phyloP scores from a whole-genome alignment of 2,113 vertebrate species.

The Cephalopholis sonnerati region DNA sequence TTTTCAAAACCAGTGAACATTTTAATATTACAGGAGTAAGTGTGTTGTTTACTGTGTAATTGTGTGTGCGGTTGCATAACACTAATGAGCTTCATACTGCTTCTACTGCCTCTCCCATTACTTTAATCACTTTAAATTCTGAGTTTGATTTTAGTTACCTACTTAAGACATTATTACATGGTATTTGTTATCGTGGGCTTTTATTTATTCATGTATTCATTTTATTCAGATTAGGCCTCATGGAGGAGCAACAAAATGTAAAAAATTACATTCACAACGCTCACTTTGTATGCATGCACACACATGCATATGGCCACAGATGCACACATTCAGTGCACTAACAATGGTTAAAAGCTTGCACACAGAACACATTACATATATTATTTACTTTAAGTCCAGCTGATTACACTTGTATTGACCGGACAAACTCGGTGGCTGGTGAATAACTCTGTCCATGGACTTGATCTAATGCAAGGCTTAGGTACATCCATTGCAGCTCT shows the following conservation, averaged over 20 bases:
- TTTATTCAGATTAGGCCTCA: constrained; percentile 26
- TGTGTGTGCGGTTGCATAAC: background rate
- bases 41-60: background rate
- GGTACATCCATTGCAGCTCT: background rate
- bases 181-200: constrained; percentile 9
- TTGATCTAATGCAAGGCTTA: background rate
- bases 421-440: background rate
- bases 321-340: background rate
- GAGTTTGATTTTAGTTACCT: constrained; percentile 10
- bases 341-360: background rate
- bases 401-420: background rate
- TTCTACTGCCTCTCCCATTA: constrained; percentile 15
- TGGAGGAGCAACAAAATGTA: background rate
- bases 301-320: background rate
- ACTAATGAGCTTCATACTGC: constrained; percentile 23
- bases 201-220: constrained; percentile 59
- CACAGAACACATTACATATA: background rate
- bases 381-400: background rate
- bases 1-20: background rate
- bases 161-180: constrained; percentile 10
- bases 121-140: constrained; percentile 33
- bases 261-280: background rate
- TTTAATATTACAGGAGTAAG: background rate
- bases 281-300: background rate
- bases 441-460: background rate